Base-by-base conservation (phyloP, 2,797 vertebrate species). In the Cyprinodon diabolis region DNA sequence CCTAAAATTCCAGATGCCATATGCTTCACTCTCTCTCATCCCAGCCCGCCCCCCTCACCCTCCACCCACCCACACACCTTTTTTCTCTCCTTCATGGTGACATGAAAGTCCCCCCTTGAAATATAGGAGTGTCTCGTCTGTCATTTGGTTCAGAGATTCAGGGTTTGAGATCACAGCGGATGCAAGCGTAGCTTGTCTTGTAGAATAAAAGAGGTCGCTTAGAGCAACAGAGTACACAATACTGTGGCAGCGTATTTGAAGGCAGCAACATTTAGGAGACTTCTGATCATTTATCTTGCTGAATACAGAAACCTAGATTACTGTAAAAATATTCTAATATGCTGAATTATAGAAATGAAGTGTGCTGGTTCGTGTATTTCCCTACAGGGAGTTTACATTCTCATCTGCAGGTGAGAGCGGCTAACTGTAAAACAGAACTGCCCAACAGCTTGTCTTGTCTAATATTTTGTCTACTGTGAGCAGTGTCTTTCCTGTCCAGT, bases 1-100 rank as follows among this genome's bases (percentile, higher is more conserved):
- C 93, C 90, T 76, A 93, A 89, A 93, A 95, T 94, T 79, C 90
- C 92, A 95, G 93, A 93, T 89, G 86, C 96, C 96, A 95, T 96
- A 96, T 97, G 97, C 94, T 90, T 86, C 85, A 82, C 90, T 90
- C 84, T 92, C 91, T 94, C 93, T 92, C 89, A 90, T 86, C 84
- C 83, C 78, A 88, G 77, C 25, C 74, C 65, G 1, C 82, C 30
- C 43, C 81, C n/a, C 62, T 30, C 30, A 30, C 30, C 30, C 30
- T 30, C 30, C 30, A 30, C 30, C 30, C 30, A 30, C 30, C 30
- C 30, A 30, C 30, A 30, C 77, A 51, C 74, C 30, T 55, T 72
- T 52, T 73, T 71, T 4, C 63, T 86, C 86, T 86, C 82, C 90
- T 89, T 90, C 81, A 84, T 45, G 68, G 80, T 93, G 91, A 94